These are phyloP conservation scores for Eufriesea mexicana DNA, from an alignment of 1,140 invertebrate genomes.

Conservation along the genomic window DNA sequence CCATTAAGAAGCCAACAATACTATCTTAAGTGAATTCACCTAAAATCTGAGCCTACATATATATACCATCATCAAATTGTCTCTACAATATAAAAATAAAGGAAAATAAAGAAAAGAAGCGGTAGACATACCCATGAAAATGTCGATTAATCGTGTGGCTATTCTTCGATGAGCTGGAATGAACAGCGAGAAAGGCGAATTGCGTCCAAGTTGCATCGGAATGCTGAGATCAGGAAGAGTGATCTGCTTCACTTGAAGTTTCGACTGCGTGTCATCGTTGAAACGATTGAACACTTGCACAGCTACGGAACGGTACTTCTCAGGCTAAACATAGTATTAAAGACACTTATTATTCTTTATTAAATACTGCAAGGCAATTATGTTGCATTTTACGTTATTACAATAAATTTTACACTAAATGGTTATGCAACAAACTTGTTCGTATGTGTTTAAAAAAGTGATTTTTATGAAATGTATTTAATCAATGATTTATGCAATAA, in stretches of 20 bases:
- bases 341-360: background rate
- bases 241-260: slow-evolving; percentile 86
- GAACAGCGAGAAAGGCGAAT: slow-evolving; percentile 89
- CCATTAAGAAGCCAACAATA: no score
- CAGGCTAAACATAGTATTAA: slow-evolving; percentile 79
- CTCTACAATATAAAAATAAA: background rate
- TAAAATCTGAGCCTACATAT: no score
- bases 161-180: slow-evolving; percentile 87
- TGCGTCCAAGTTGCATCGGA: slow-evolving; percentile 86
- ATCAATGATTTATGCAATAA: no score
- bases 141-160: slow-evolving; percentile 87
- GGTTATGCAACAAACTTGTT: no score
- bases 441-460: no score
- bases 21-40: no score
- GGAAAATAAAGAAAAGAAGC: background rate
- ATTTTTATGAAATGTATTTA: no score
- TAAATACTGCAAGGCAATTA: no score
- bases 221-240: slow-evolving; percentile 87
- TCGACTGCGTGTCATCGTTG: slow-evolving; percentile 81
- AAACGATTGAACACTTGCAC: slow-evolving; percentile 83
- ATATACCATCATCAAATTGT: no score
- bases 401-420: no score
- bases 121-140: slow-evolving; percentile 85
- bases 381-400: no score
- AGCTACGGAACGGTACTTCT: slow-evolving; percentile 84